A percentile compares a stretch with the other conserved stretches of the same genome.
Conservation (phyloP, 2,888 invertebrate species). For the Caenorhabditis drosophilae region DNA sequence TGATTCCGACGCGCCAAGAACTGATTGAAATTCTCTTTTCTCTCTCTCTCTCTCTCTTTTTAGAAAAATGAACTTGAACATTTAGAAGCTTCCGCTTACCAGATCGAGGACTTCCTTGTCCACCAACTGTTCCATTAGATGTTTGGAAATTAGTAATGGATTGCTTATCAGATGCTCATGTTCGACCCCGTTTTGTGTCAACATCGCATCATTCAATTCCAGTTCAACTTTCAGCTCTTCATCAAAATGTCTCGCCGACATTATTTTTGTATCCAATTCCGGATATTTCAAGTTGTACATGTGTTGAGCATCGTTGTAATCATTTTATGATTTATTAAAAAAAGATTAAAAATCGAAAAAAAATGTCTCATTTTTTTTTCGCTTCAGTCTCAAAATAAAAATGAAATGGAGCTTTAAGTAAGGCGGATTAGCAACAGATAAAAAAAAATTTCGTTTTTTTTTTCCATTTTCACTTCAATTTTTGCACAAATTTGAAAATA, state of each 20-base stretch:
- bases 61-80: neutral
- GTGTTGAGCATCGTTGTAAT: slow-evolving; percentile 61
- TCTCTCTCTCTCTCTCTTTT: too few species aligned
- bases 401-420: too few species aligned
- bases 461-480: neutral
- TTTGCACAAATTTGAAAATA: too few species aligned
- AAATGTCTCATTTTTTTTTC: too few species aligned
- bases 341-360: too few species aligned
- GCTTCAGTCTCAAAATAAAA: too few species aligned
- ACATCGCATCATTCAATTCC: slow-evolving; percentile 21
- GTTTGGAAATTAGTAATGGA: slow-evolving; percentile 60
- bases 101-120: slow-evolving; percentile 61
- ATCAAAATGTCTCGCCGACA: slow-evolving; percentile 24
- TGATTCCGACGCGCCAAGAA: too few species aligned
- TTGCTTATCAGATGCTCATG: slow-evolving; percentile 63
- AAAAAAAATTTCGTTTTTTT: too few species aligned
- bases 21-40: too few species aligned
- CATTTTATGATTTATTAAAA: neutral
- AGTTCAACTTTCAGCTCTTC: slow-evolving; percentile 14
- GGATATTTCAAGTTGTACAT: slow-evolving; percentile 63
- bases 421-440: too few species aligned
- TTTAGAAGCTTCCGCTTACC: slow-evolving; percentile 48
- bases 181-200: slow-evolving; percentile 58
- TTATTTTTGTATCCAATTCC: slow-evolving; percentile 37
- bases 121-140: slow-evolving; percentile 58